Conservation (phyloP, 2,888 invertebrate genomes). For the Aquatica leii region DNA sequence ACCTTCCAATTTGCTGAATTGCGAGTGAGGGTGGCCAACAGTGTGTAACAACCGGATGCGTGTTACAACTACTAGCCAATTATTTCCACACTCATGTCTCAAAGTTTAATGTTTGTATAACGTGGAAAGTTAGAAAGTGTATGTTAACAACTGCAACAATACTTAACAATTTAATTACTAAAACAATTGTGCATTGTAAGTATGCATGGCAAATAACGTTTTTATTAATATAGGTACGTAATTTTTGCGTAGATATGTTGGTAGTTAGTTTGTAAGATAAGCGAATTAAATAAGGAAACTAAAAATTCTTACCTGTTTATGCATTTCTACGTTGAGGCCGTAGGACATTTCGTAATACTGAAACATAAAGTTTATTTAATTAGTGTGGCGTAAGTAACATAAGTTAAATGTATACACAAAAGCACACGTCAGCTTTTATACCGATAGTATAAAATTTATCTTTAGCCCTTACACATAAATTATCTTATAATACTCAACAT, state of each 20-base stretch:
- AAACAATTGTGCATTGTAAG: neutral
- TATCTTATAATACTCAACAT: no score
- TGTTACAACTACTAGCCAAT: slow-evolving; percentile 42
- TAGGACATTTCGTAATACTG: slow-evolving; percentile 99
- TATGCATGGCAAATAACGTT: no score
- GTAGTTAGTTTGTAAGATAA: no score
- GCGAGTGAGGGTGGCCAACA: slow-evolving; percentile 45
- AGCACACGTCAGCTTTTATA: no score
- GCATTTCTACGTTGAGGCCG: slow-evolving; percentile 96
- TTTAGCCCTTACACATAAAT: no score
- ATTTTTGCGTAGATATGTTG: no score
- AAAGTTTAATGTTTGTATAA: slow-evolving; percentile 29
- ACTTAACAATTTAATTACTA: slow-evolving; percentile 9
- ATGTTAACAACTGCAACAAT: slow-evolving; percentile 15
- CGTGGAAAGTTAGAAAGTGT: slow-evolving; percentile 13
- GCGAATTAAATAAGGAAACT: no score
- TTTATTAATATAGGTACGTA: no score
- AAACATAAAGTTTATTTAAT: slow-evolving; percentile 64
- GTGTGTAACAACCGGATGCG: slow-evolving; percentile 48
- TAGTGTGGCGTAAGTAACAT: no score
- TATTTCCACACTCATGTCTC: slow-evolving; percentile 31
- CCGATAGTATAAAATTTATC: no score
- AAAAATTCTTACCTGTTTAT: slow-evolving; percentile 96
- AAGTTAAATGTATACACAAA: no score
- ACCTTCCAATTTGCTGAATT: slow-evolving; percentile 33